Conservation (phyloP, 2,797 vertebrate species). For the Alosa sapidissima region DNA sequence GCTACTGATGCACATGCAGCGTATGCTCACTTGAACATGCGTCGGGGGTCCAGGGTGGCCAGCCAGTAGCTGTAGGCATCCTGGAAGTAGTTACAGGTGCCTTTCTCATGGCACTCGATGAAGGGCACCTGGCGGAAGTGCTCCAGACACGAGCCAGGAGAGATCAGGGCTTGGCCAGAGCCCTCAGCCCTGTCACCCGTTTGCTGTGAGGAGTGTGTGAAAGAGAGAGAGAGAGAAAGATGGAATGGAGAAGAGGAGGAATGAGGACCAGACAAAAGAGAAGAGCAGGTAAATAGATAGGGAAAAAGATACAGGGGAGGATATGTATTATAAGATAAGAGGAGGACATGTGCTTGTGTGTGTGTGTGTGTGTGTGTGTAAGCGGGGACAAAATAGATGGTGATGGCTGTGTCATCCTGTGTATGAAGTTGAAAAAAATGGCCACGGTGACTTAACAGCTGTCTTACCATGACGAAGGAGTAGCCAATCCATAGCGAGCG, state of each 20-base stretch:
- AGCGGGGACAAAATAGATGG: no score
- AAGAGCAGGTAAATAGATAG: background rate
- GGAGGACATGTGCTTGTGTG: background rate
- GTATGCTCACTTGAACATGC: slow-evolving; percentile 83
- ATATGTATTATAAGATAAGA: background rate
- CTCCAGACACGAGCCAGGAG: slow-evolving; percentile 87
- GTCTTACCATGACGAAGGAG: slow-evolving; percentile 86
- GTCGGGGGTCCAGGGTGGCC: slow-evolving; percentile 72
- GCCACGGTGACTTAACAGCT: background rate
- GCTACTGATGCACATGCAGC: background rate
- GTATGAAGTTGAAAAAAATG: background rate
- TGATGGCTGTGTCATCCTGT: background rate
- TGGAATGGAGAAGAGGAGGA: no score
- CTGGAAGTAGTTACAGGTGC: slow-evolving; percentile 86
- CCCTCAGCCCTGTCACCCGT: slow-evolving; percentile 84
- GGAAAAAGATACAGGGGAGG: background rate
- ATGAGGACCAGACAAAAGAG: background rate
- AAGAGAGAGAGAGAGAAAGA: background rate
- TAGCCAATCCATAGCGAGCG: slow-evolving; percentile 84
- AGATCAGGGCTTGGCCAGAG: slow-evolving; percentile 83
- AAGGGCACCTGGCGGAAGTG: slow-evolving; percentile 83
- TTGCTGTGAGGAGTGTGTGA: slow-evolving; percentile 67
- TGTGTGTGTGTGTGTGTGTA: background rate
- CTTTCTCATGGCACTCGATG: slow-evolving; percentile 86
- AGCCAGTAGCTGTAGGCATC: slow-evolving; percentile 92